Percentiles rank a stretch among this genome's conserved stretches.
These are phyloP conservation scores for Phocoena phocoena DNA, from an alignment of 2,113 vertebrate genomes.

Conservation along the genomic window DNA sequence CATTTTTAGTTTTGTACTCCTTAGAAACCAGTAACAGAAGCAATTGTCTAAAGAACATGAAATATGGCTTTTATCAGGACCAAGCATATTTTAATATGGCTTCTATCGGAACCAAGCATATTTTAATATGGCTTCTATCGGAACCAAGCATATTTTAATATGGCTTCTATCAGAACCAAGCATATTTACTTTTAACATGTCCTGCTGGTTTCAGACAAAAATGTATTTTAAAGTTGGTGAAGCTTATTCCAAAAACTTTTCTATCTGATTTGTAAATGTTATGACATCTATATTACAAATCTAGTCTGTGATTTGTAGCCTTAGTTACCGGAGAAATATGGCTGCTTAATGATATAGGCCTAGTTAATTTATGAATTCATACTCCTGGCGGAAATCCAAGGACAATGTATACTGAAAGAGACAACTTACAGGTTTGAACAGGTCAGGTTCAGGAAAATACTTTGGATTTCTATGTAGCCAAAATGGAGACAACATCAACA, in stretches of 20 bases:
- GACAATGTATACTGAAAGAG: background rate
- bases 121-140: no score
- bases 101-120: no score
- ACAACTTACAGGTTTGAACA: slow-evolving; percentile 88
- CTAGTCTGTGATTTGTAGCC: background rate
- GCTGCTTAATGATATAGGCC: background rate
- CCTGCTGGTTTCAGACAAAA: background rate
- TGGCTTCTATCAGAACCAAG: background rate
- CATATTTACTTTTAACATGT: background rate
- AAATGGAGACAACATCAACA: slow-evolving; percentile 89
- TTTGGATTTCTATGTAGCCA: slow-evolving; percentile 90
- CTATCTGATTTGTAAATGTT: background rate
- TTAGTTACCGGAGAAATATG: background rate
- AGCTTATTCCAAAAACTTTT: background rate
- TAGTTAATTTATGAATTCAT: background rate
- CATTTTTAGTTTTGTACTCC: slow-evolving; percentile 39
- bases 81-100: no score
- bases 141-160: no score
- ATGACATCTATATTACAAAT: background rate
- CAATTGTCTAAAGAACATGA: background rate
- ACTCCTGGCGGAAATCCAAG: background rate
- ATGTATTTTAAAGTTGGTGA: background rate
- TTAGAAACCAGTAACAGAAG: slow-evolving; percentile 42
- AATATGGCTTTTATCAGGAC: background rate
- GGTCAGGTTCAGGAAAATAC: slow-evolving; percentile 88